These are phyloP conservation scores for Trachymyrmex septentrionalis DNA, from an alignment of 1,140 invertebrate genomes.

Conservation along the genomic window DNA sequence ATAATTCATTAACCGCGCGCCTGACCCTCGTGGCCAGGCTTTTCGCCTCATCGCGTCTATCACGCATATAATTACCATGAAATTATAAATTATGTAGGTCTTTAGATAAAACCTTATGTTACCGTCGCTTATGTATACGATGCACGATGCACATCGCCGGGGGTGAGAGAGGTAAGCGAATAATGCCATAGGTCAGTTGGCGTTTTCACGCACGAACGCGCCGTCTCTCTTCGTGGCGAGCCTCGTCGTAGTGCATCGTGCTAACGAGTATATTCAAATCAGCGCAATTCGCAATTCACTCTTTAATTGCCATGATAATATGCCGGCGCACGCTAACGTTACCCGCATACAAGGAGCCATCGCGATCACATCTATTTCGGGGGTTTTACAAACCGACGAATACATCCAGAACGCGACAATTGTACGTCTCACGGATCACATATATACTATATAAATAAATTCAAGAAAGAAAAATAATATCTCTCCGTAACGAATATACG, in stretches of 20 bases:
- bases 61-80: slow-evolving; percentile 31
- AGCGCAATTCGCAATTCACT: slow-evolving; percentile 7
- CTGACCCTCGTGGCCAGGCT: not conserved
- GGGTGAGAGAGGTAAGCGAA: slow-evolving; percentile 63
- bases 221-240: slow-evolving; percentile 1
- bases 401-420: not conserved
- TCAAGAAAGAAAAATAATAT: not conserved
- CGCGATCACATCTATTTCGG: slow-evolving; percentile 17
- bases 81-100: slow-evolving; percentile 68
- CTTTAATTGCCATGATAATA: slow-evolving; percentile 45
- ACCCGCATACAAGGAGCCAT: not conserved
- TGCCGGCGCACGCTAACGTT: slow-evolving; percentile 7
- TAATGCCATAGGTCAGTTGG: slow-evolving; percentile 77
- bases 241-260: not conserved
- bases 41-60: slow-evolving; percentile 8
- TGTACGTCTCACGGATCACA: not conserved
- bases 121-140: slow-evolving; percentile 3
- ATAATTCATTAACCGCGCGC: slow-evolving; percentile 42
- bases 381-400: not conserved
- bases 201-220: slow-evolving; percentile 66
- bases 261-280: slow-evolving; percentile 42
- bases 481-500: not conserved
- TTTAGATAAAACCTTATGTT: slow-evolving; percentile 59
- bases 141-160: slow-evolving; percentile 33
- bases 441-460: not conserved